Evolutionary conservation across 2,113 vertebrate genomes (phyloP), one percentile per base, ranked within the genome.

Genomic region (Entelurus aequoreus): DNA sequence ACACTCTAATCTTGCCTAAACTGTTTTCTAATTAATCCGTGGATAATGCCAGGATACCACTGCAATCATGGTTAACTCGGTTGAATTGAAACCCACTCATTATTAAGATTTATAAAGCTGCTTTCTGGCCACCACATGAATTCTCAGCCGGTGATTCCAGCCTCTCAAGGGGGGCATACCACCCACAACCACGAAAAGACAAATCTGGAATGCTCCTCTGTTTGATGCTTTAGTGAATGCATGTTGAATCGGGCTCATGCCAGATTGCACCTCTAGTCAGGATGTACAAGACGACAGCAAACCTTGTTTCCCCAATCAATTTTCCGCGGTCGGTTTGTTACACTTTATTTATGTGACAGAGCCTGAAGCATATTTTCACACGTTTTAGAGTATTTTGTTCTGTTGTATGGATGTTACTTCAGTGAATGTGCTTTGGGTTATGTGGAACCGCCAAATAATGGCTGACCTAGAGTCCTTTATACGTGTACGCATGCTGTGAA

Each of bases 21-120:
- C 54, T 61, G 49, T 21, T 40, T 57, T 69, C 60, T 71, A 69
- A 78, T 82, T 66, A 73, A 71, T 66, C 72, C 63, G 59, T 28
- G 53, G 48, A 21, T 59, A 37, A 68, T 75, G 75, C 77, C 76
- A 75, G 69, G 65, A 70, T 72, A 60, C 63, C 65, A 21, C 54
- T 60, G 38, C 73, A 67, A 75, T 77, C 50, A 38, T 46, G 61
- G 52, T 61, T 54, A 69, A 66, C 62, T 60, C 65, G 48, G 47
- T 37, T 54, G 58, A 16, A 36, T 62, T 69, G 63, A 21, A 70
- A 53, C 54, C 59, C 37, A 63, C 46, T 62, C 28, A 48, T 38
- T 28, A 15, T 28, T 28, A 35, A 53, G 48, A 61, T n/a, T 44
- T 56, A 13, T 4, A 59, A 16, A 59, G 10, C n/a, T n/a, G 50